Evolutionary conservation across 2,113 vertebrate genomes (phyloP).

Genomic region (Thamnaconus septentrionalis): DNA sequence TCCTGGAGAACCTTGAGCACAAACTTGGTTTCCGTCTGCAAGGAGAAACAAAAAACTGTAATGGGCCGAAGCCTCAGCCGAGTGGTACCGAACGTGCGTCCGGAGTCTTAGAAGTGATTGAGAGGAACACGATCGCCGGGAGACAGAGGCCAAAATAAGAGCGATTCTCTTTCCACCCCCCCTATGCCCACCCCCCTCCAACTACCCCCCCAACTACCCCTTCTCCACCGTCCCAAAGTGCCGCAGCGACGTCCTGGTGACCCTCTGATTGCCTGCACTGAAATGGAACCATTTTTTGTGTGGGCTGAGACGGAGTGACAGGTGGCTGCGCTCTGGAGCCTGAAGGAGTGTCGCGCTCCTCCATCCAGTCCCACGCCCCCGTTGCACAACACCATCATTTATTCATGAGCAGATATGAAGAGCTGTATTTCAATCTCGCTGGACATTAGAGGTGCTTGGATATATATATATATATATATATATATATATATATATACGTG

Average conservation of each 20-base stretch:
- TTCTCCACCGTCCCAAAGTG: slow-evolving; percentile 2
- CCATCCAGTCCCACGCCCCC: slow-evolving; percentile 50
- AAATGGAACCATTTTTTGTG: slow-evolving; percentile 77
- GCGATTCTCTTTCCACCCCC: slow-evolving; percentile 41
- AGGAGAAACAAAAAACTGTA: slow-evolving; percentile 9
- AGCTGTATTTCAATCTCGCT: slow-evolving; percentile 56
- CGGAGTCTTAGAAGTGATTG: slow-evolving; percentile 56
- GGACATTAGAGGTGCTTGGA: slow-evolving; percentile 37
- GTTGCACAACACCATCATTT: slow-evolving; percentile 69
- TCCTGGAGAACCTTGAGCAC: neutral
- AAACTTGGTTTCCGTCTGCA: neutral
- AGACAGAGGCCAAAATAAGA: slow-evolving; percentile 65
- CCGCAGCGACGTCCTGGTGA: slow-evolving; percentile 64
- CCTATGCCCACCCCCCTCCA: neutral
- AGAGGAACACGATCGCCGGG: slow-evolving; percentile 57
- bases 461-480: slow-evolving; percentile 12
- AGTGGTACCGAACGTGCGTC: slow-evolving; percentile 11
- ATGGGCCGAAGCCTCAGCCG: neutral
- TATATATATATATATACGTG: slow-evolving; percentile 15
- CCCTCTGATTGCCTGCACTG: slow-evolving; percentile 59
- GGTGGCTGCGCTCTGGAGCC: slow-evolving; percentile 72
- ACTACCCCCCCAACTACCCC: slow-evolving; percentile 42
- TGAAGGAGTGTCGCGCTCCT: slow-evolving; percentile 64
- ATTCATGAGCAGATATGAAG: slow-evolving; percentile 62
- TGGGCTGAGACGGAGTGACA: slow-evolving; percentile 72